Evolutionary conservation across 1,140 invertebrate species (phyloP).

Genomic region (Planococcus citri): DNA sequence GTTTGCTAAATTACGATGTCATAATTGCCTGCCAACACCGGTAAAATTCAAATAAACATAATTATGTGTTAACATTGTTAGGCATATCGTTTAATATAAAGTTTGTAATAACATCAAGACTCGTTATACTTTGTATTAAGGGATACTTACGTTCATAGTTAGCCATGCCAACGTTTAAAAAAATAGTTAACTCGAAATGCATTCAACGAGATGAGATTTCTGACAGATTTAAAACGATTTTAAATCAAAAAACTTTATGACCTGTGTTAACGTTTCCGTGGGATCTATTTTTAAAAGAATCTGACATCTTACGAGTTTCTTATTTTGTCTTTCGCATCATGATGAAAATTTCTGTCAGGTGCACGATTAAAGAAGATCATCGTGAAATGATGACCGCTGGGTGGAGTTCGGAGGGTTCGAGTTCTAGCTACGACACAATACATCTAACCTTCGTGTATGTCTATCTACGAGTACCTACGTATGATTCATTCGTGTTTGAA

Average conservation of each 20-base stretch:
- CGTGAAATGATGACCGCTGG: background rate
- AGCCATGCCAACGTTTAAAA: background rate
- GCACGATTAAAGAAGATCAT: background rate
- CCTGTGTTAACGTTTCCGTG: background rate
- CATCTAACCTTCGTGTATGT: too few species aligned
- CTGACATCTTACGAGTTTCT: background rate
- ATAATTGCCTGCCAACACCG: too few species aligned
- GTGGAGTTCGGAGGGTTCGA: background rate
- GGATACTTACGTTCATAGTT: too few species aligned
- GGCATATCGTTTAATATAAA: background rate
- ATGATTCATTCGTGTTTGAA: too few species aligned
- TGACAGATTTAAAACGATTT: slow-evolving; percentile 17
- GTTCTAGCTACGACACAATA: too few species aligned
- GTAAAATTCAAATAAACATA: too few species aligned
- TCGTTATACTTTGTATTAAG: background rate
- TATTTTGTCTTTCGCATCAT: slow-evolving; percentile 2
- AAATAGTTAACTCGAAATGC: background rate
- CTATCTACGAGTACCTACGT: too few species aligned
- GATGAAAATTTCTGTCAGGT: background rate
- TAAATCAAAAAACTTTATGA: slow-evolving; percentile 20
- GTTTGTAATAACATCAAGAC: background rate
- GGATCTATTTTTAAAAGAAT: slow-evolving; percentile 14
- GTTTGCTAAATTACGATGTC: too few species aligned
- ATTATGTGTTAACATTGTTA: too few species aligned
- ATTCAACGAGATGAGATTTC: background rate